phyloP scores from a whole-genome alignment of 2,888 invertebrate genomes.

The Matsumyia berberina region DNA sequence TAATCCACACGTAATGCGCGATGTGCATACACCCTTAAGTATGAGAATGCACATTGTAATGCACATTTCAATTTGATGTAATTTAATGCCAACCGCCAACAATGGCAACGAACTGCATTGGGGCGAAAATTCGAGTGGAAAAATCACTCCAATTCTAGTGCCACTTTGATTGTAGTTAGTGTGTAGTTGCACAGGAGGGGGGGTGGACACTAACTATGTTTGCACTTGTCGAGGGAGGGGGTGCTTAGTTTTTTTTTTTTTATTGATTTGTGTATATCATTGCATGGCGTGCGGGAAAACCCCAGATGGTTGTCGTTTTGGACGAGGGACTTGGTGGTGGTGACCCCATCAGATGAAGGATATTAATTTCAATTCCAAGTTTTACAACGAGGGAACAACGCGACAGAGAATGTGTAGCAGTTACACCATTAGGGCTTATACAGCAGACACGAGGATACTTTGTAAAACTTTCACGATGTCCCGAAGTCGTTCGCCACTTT shows the following conservation, averaged over 20 bases:
- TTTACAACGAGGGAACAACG: no score
- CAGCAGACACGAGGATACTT: no score
- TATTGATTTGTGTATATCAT: conserved; percentile 39
- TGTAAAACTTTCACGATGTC: no score
- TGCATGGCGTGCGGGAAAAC: conserved; percentile 32
- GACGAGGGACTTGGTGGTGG: not conserved
- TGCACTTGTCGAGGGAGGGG: not conserved
- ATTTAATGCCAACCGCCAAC: conserved; percentile 67
- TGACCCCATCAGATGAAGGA: not conserved
- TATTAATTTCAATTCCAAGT: conserved; percentile 3
- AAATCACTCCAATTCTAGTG: conserved; percentile 69
- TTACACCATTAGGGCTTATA: no score
- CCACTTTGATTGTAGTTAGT: conserved; percentile 44
- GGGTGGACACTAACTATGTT: conserved; percentile 1
- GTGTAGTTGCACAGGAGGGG: not conserved
- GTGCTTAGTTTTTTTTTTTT: conserved; percentile 18
- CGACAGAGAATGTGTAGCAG: no score
- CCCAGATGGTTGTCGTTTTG: conserved; percentile 32
- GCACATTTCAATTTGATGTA: conserved; percentile 72
- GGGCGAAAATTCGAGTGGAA: conserved; percentile 52
- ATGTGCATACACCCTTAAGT: conserved; percentile 63
- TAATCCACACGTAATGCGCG: conserved; percentile 48
- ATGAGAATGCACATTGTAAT: conserved; percentile 53
- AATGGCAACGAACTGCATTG: conserved; percentile 66
- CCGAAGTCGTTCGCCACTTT: no score